Base-by-base conservation (phyloP, 2,888 invertebrate species). In the Archips xylosteana region DNA sequence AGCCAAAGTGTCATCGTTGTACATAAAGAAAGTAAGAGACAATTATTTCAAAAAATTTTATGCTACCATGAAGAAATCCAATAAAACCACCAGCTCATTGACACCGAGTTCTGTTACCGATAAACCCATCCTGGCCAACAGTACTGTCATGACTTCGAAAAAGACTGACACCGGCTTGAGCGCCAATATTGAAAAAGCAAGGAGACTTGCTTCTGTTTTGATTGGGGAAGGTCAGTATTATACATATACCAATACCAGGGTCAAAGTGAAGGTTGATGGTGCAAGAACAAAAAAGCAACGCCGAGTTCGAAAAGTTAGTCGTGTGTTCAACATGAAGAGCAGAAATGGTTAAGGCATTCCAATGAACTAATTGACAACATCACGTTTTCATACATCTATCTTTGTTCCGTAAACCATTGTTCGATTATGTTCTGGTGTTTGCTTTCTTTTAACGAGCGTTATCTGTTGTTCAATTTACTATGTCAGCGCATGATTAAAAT, bases 11-110 rank as follows among this genome's bases (percentile, higher is more conserved):
- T 78, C 89, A 15, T 76, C 83, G 0, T 78, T 82, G 15, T 75
- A 83, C 5, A 92, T 94, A 66, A 85, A 87, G 39, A 86, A 87
- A 76, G 86, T 85, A 0, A 87, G 94, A 69, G 85, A 90, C 59
- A 86, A 86, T 72, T 94, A 93, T 77, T 94, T 94, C 75, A 83
- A 79, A 51, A 80, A 81, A 15, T 85, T 83, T 63, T 90, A 84
- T 66, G 74, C 84, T 1, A 85, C 82, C 0, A 76, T 83, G 67
- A 84, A 79, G 66, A 88, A 82, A 71, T 42, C 80, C 5, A 79
- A 74, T 36, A 61, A 42, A 23, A 78, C 74, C 36, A 6, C 42
- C 8, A 76, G 70, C 57, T 63, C 78, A 51, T 2, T 76, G 0
- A 76, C 77, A 23, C 64, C 71, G 10, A 80, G 36, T 15, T 47